Percentiles rank a stretch among this genome's conserved stretches.
These are phyloP conservation scores for Oncorhynchus keta DNA, from an alignment of 2,113 vertebrate genomes.

Conservation along the genomic window DNA sequence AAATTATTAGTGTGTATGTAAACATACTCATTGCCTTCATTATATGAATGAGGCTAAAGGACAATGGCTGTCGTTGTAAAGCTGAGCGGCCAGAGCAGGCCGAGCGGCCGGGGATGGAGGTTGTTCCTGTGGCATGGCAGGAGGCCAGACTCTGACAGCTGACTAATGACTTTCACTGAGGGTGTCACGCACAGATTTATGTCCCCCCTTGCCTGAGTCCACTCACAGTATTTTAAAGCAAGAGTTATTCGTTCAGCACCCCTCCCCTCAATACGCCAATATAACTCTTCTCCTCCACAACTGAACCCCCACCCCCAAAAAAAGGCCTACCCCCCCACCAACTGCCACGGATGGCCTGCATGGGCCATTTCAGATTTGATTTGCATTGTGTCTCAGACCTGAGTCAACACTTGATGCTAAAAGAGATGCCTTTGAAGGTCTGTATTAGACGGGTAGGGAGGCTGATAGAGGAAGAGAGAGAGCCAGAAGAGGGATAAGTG, in stretches of 20 bases:
- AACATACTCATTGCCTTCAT: constrained; percentile 56
- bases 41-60: constrained; percentile 57
- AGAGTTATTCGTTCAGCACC: constrained; percentile 65
- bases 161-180: constrained; percentile 74
- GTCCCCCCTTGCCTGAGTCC: constrained; percentile 44
- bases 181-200: constrained; percentile 71
- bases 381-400: constrained; percentile 3
- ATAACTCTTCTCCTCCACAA: background rate
- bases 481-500: background rate
- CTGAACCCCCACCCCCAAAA: background rate
- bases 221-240: constrained; percentile 67
- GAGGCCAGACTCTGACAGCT: constrained; percentile 62
- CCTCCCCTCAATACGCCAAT: background rate
- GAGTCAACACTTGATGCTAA: background rate
- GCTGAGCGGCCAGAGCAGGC: background rate
- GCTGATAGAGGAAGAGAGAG: background rate
- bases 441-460: too few relatives aligned
- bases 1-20: too few relatives aligned
- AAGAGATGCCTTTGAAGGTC: background rate
- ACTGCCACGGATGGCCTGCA: background rate
- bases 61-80: background rate
- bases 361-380: background rate
- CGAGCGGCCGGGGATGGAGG: constrained; percentile 10
- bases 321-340: background rate
- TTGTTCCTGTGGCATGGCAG: constrained; percentile 50